Percentiles rank a stretch among this genome's conserved stretches.
These are phyloP conservation scores for Charanyca ferruginea DNA, from an alignment of 2,888 invertebrate genomes.

Conservation along the genomic window DNA sequence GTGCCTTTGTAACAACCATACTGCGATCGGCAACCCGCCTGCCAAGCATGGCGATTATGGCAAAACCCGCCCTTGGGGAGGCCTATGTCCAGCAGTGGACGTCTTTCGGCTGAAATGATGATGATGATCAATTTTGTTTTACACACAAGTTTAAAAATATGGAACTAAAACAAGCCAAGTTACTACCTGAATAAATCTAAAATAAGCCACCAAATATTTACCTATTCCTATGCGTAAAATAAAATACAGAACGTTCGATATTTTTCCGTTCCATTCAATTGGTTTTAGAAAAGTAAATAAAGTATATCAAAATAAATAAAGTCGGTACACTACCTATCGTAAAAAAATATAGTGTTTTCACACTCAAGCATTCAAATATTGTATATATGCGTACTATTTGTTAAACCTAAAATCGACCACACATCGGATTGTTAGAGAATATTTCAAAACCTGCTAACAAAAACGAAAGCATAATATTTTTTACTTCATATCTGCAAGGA, in stretches of 20 bases:
- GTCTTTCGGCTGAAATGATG: no score
- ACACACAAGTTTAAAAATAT: conserved; percentile 16
- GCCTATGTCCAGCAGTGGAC: no score
- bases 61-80: no score
- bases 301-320: conserved; percentile 21
- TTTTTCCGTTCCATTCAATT: conserved; percentile 33
- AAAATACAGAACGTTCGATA: conserved; percentile 25
- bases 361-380: background rate
- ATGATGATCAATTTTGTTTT: background rate
- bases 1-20: no score
- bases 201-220: conserved; percentile 35
- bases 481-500: conserved; percentile 63
- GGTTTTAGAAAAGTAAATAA: conserved; percentile 26
- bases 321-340: background rate
- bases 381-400: conserved; percentile 13
- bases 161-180: conserved; percentile 14
- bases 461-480: conserved; percentile 57
- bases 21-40: no score
- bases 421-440: conserved; percentile 22
- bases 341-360: conserved; percentile 10
- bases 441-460: conserved; percentile 31
- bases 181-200: conserved; percentile 33
- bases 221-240: conserved; percentile 8
- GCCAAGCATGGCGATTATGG: no score
- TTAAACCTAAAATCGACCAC: conserved; percentile 12